These are phyloP conservation scores for Carassius auratus DNA, from an alignment of 2,113 vertebrate species.

Conservation along the genomic window DNA sequence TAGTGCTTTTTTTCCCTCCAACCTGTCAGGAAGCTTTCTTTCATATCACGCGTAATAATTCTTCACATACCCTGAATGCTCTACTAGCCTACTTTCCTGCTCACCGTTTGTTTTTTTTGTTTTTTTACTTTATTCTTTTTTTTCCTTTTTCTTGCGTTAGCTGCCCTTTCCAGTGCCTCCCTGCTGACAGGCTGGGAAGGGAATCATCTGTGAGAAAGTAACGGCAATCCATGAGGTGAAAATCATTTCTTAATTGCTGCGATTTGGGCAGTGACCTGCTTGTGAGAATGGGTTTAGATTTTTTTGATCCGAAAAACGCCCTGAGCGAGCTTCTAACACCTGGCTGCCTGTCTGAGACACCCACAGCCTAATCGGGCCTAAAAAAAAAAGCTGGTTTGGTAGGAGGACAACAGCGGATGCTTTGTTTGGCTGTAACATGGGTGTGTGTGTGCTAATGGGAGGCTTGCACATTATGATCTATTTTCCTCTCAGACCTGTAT, in stretches of 20 bases:
- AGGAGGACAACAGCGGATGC: neutral
- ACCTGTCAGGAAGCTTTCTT: neutral
- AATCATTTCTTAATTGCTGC: slow-evolving; percentile 68
- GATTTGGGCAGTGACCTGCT: slow-evolving; percentile 48
- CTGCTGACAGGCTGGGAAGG: slow-evolving; percentile 16
- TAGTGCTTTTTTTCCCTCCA: neutral
- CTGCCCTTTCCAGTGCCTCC: neutral
- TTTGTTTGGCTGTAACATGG: slow-evolving; percentile 3
- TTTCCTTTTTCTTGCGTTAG: slow-evolving; percentile 22
- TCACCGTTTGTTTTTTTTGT: neutral
- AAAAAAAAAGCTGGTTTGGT: neutral
- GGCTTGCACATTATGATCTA: neutral
- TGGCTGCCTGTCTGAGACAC: slow-evolving; percentile 51
- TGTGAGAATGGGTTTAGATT: slow-evolving; percentile 58
- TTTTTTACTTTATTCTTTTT: neutral
- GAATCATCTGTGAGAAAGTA: slow-evolving; percentile 13
- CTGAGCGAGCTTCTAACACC: slow-evolving; percentile 61
- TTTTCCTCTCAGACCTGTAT: slow-evolving; percentile 18
- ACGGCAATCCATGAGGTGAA: slow-evolving; percentile 63
- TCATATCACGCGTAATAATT: neutral
- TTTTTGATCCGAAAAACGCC: slow-evolving; percentile 51
- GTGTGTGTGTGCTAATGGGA: neutral
- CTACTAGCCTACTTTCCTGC: neutral
- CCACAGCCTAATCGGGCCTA: neutral
- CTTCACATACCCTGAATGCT: neutral